Base-by-base conservation (phyloP, 2,888 invertebrate species). In the Candidula unifasciata region DNA sequence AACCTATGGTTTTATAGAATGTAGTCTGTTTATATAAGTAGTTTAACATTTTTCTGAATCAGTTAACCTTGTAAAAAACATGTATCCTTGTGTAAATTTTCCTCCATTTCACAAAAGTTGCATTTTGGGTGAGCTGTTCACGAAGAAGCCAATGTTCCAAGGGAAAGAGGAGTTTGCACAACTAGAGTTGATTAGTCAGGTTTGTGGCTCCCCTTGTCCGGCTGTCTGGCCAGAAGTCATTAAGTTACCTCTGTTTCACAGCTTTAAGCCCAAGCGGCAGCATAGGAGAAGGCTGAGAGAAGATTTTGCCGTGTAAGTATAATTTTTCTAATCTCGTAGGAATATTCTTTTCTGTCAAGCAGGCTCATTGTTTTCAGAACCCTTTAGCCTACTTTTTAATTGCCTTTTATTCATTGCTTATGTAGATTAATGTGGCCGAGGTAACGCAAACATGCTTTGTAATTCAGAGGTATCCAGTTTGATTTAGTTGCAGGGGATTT, bases 181-280 rank as follows among this genome's bases (percentile, higher is more conserved):
- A 93, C 94, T 99, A 88, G 99, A 99, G 92, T 96, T 97, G 94
- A 99, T 99, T 92, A 97, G 98, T 0, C 95, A 96, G 86, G 95
- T 97, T 35, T 99, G 99, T 95, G 99, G 99, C 30, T 97, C 98
- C 0, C 99, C 99, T 0, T 96, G 97, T 66, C 98, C 99, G 0
- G 97, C 97, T 71, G 97, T 97, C 66, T 99, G 99, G 99, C 99
- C 99, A 95, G 93, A 96, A 92, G 98, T 99, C 78, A 97, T 98
- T 87, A 96, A 97, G 93, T 95, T 99, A 89, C 99, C 99, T 0
- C 95, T 97, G 5, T 99, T 97, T 95, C 96, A 97, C 93, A 96
- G 97, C 44, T 95, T 99, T 74, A 97, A 97, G 91, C 97, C 97
- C 64, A 98, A 98, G 95, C 97, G 97, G 91, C 96, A 96, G 89